Conservation (phyloP, 1,140 invertebrate genomes). For the Drosophila mauritiana region DNA sequence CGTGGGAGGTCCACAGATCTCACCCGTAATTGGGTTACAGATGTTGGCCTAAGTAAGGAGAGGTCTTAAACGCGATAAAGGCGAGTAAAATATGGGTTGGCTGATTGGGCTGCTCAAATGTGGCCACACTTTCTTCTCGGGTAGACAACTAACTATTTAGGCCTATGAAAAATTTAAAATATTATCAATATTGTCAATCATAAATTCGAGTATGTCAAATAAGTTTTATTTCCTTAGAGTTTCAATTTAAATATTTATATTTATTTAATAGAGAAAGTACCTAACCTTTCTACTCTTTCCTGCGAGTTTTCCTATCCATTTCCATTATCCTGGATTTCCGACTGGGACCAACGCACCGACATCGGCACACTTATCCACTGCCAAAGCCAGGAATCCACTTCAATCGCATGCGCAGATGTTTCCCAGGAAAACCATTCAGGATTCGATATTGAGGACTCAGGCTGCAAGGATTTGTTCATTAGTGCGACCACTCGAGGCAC, state of each 20-base stretch:
- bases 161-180: not conserved
- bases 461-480: slow-evolving; percentile 63
- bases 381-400: slow-evolving; percentile 32
- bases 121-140: not conserved
- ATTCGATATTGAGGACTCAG: slow-evolving; percentile 19
- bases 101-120: slow-evolving; percentile 14
- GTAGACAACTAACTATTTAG: not conserved
- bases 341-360: slow-evolving; percentile 42
- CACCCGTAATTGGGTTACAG: slow-evolving; percentile 39
- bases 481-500: slow-evolving; percentile 55
- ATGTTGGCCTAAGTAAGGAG: slow-evolving; percentile 27
- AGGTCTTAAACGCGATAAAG: slow-evolving; percentile 26
- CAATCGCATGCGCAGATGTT: slow-evolving; percentile 69
- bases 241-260: not conserved
- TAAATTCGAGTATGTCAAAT: not conserved
- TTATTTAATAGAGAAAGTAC: not conserved
- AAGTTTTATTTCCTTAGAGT: not conserved
- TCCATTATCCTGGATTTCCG: slow-evolving; percentile 15
- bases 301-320: not conserved
- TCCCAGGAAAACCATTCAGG: slow-evolving; percentile 49
- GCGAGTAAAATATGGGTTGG: slow-evolving; percentile 3
- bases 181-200: not conserved
- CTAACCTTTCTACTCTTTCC: not conserved
- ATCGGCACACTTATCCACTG: slow-evolving; percentile 38
- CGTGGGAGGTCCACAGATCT: slow-evolving; percentile 44